Base-by-base conservation (phyloP, 2,888 invertebrate genomes). In the Amiota minor region DNA sequence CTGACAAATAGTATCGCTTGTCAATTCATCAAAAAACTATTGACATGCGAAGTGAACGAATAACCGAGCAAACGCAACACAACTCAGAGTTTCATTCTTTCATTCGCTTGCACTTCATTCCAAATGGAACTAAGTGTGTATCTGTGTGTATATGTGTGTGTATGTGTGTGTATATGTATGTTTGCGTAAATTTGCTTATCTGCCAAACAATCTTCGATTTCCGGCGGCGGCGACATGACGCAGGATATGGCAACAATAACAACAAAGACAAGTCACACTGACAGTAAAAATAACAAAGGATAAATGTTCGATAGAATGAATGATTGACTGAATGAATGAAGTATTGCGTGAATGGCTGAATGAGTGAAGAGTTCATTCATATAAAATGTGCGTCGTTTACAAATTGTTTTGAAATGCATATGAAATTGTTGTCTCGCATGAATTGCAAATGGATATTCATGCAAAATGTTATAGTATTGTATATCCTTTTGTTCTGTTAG, bases 1-100 rank as follows among this genome's bases (percentile, higher is more conserved):
- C 89, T 89, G 89, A 88, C 89, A 89, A 89, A 89, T 87, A 87
- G 88, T 86, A 88, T 87, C 86, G 87, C 87, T 84, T 89, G 88
- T 88, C 89, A 89, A 89, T 89, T 89, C 88, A 88, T 89, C 87
- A 89, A 85, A 88, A 69, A 70, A 56, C 56, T 64, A 72, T 72
- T 72, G 72, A 72, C 72, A 72, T 61, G 35, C 69, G 53, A 56
- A 67, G 69, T 14, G 47, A 35, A 35, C 35, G 35, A 35, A 35
- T 35, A 35, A 35, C 35, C 35, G 6, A 35, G 35, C 35, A 35
- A 35, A 35, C 35, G 35, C 35, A 35, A 35, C 35, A 6, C 35
- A 35, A 6, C 35, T 35, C 35, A 35, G 35, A 35, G 35, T 35
- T 69, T 70, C 75, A 53, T 67, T 23, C 59, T 59, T 20, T 23